Evolutionary conservation across 1,140 invertebrate genomes (phyloP), one percentile per base, ranked within the genome.

Genomic region (Anastatus disparis): DNA sequence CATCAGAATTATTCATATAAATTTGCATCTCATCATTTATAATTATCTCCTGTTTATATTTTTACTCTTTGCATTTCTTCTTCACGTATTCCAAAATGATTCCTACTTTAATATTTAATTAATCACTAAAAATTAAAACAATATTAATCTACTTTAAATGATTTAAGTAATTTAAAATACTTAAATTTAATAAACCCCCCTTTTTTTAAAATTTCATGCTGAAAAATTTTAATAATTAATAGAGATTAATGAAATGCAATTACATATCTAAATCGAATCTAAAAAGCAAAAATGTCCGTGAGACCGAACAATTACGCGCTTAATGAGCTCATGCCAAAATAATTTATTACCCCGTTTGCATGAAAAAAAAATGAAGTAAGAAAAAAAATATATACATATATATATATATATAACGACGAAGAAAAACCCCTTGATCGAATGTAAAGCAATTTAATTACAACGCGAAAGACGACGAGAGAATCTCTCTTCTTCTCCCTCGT

Each of bases 381-480:
- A n/a, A n/a, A n/a, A n/a, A n/a, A n/a, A n/a, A n/a, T n/a, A n/a
- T n/a, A n/a, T n/a, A 12, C 17, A 53, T 6, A 31, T n/a, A 2
- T 8, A 52, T 9, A 24, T 13, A 44, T 4, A 52, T 22, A 52
- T 22, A 17, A 15, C 1, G 29, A 26, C 40, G 22, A 6, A 52
- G 24, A 31, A 15, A 7, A n/a, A n/a, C n/a, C n/a, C 8, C 50
- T 64, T 46, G 62, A 65, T 71, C 70, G 62, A 66, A 61, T 65
- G 70, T 44, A 65, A 71, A 52, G 62, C 70, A 71, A 71, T 71
- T 71, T 65, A 65, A 66, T 71, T 66, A 71, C n/a, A n/a, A n/a
- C 62, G 35, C 44, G 62, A 42, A 59, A 71, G 50, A 29, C 50
- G n/a, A n/a, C 24, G 15, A 20, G 27, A 48, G 17, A 2, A n/a